Evolutionary conservation across 2,888 invertebrate species (phyloP).

Genomic region (Ectropis crepuscularia): DNA sequence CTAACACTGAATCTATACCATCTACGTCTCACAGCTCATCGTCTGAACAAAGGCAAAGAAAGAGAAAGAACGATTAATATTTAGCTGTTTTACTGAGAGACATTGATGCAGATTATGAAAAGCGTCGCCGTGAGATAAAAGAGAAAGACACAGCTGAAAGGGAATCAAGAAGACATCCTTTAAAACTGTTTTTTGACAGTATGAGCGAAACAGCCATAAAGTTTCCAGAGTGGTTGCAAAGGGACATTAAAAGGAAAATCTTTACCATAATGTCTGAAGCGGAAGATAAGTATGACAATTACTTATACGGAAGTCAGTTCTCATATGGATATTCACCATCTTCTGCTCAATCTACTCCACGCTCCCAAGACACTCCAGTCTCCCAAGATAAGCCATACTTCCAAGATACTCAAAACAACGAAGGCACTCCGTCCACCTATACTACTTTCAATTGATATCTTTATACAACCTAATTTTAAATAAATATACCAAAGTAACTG

Average conservation of each 20-base stretch:
- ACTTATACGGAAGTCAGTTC: constrained; percentile 19
- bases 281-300: constrained; percentile 22
- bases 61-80: constrained; percentile 23
- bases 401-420: too few species aligned
- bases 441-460: too few species aligned
- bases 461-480: too few species aligned
- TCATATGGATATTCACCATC: constrained; percentile 10
- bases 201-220: constrained; percentile 26
- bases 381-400: too few species aligned
- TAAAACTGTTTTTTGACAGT: constrained; percentile 22
- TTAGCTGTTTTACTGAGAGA: constrained; percentile 21
- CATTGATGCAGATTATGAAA: constrained; percentile 26
- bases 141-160: constrained; percentile 26
- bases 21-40: constrained; percentile 21
- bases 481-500: too few species aligned
- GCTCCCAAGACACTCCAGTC: constrained; percentile 1
- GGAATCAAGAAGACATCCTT: constrained; percentile 23
- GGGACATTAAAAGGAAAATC: constrained; percentile 26
- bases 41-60: constrained; percentile 17
- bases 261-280: constrained; percentile 23
- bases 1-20: constrained; percentile 22
- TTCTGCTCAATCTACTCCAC: constrained; percentile 1
- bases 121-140: constrained; percentile 21
- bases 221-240: constrained; percentile 29
- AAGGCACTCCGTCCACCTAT: too few species aligned